Evolutionary conservation across 1,140 invertebrate species (phyloP), one percentile per base, ranked within the genome.

Genomic region (Zaprionus vittiger): DNA sequence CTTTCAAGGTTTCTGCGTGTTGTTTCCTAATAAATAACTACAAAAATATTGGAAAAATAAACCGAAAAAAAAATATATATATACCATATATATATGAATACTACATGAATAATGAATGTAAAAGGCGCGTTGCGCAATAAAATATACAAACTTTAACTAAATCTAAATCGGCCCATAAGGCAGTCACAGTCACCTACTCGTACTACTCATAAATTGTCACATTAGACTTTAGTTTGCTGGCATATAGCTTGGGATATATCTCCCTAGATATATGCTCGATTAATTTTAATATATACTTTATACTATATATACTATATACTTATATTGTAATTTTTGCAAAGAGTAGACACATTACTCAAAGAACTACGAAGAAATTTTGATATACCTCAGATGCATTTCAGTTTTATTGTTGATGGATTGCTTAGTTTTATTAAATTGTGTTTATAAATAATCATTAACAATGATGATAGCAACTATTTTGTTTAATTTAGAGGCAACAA

Each of bases 321-420:
- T 77, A 72, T 81, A 68, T 70, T 77, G 69, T 81, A 68, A 63
- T 72, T 78, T 78, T 78, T 78, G 72, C 65, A 74, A 69, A 60
- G 66, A 77, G 69, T 77, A 77, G 44, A 60, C 64, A 73, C 52
- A 71, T 79, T 86, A 90, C 85, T 90, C 85, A 90, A 90, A 79
- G 83, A 89, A 92, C 91, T 90, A 91, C 80, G 91, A 92, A 92
- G 83, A 91, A 92, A 92, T 90, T 92, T 92, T 91, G 81, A 92
- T 92, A 92, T 92, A 92, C 91, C 91, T 92, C 91, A 92, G 76
- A 92, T 90, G 91, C 91, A 92, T 92, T 92, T 92, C 91, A 92
- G 87, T 92, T 92, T 91, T 86, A 90, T 91, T 90, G 86, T 90
- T 90, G 83, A 75, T 78, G 68, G 67, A 89, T 90, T 87, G 84